A percentile compares a stretch with the other conserved stretches of the same genome.
phyloP scores from a whole-genome alignment of 2,888 invertebrate species.

The Zygogramma bicolorata region DNA sequence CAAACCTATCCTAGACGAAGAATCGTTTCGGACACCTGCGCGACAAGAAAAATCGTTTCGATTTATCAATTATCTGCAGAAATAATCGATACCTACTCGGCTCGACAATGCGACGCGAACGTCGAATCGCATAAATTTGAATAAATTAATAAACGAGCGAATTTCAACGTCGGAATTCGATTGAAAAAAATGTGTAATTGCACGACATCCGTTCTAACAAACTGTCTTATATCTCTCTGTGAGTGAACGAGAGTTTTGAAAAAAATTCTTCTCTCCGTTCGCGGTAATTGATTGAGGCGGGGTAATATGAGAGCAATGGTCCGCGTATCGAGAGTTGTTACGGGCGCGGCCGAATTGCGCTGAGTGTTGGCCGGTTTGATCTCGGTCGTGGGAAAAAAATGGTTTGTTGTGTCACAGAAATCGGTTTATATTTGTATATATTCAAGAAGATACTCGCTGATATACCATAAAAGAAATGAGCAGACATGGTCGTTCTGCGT shows the following conservation, averaged over 20 bases:
- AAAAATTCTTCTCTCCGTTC: slow-evolving; percentile 39
- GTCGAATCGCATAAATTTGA: slow-evolving; percentile 24
- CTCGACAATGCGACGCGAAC: slow-evolving; percentile 17
- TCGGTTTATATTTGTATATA: too few relatives aligned
- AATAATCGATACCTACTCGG: neutral
- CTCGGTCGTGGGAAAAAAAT: neutral
- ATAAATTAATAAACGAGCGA: slow-evolving; percentile 24
- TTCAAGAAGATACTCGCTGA: too few relatives aligned
- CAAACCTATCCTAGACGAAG: neutral
- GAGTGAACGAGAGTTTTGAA: slow-evolving; percentile 27
- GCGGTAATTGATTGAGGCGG: slow-evolving; percentile 47
- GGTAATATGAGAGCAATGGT: slow-evolving; percentile 47
- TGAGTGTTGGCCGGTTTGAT: neutral
- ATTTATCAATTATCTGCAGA: neutral
- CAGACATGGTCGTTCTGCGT: too few relatives aligned
- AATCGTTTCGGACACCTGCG: neutral
- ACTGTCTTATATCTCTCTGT: slow-evolving; percentile 21
- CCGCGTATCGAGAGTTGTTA: slow-evolving; percentile 35
- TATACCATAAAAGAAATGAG: too few relatives aligned
- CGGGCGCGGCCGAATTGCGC: slow-evolving; percentile 30
- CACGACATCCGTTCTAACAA: slow-evolving; percentile 38
- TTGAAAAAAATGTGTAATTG: slow-evolving; percentile 37
- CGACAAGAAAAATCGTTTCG: neutral
- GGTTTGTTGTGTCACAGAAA: neutral
- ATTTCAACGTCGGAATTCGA: slow-evolving; percentile 7